A percentile compares a stretch with the other conserved stretches of the same genome.
These are phyloP conservation scores for Leptosomus discolor DNA, from an alignment of 2,113 vertebrate species.

Conservation along the genomic window DNA sequence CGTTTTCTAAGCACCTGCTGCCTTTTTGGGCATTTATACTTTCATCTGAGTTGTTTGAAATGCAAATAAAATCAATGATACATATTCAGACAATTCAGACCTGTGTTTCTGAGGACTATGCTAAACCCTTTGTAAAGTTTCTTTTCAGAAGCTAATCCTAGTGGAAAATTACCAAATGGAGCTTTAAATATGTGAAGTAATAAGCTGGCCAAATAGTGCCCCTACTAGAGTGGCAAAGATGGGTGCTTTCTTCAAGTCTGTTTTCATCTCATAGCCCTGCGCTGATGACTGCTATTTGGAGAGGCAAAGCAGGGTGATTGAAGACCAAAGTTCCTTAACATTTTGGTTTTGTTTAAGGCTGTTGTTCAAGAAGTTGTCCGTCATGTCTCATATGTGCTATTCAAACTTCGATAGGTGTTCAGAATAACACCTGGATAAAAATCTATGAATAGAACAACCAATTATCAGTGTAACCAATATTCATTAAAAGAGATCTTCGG, in stretches of 20 bases:
- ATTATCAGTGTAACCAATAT: background rate
- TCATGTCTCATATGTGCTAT: background rate
- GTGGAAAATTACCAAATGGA: background rate
- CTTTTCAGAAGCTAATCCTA: background rate
- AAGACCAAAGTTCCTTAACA: background rate
- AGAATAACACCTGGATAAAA: background rate
- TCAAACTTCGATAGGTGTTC: background rate
- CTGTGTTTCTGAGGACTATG: background rate
- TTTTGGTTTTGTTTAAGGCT: background rate
- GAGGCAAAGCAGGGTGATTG: background rate
- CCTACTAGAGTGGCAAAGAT: background rate
- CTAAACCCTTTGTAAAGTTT: background rate
- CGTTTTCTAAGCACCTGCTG: slow-evolving; percentile 13
- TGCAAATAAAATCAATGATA: slow-evolving; percentile 39
- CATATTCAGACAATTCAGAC: background rate
- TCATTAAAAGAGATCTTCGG: background rate
- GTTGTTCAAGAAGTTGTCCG: background rate
- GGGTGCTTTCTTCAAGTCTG: background rate
- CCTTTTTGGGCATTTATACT: slow-evolving; percentile 15
- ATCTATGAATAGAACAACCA: background rate
- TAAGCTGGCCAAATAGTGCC: background rate
- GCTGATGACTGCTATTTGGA: background rate
- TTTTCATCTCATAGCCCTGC: background rate
- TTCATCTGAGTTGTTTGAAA: slow-evolving; percentile 38
- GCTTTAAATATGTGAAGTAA: background rate